A percentile compares a stretch with the other conserved stretches of the same genome.
Conservation (phyloP, 2,888 invertebrate species). For the Thelaira solivaga region DNA sequence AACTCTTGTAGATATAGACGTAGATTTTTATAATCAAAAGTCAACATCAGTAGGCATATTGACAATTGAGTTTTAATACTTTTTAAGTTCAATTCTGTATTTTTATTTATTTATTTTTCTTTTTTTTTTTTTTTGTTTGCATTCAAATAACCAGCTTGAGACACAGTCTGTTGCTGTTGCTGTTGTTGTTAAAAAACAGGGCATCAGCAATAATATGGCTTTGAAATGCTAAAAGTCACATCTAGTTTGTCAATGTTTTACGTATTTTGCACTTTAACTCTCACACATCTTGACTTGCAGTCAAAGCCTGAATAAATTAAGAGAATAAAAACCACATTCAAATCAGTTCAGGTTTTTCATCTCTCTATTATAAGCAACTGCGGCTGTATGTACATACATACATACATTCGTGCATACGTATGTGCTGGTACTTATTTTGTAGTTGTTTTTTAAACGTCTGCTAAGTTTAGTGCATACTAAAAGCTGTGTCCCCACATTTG, state of each 20-base stretch:
- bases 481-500: conserved; percentile 70
- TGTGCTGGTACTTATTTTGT: neutral
- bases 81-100: neutral
- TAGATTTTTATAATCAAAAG: neutral
- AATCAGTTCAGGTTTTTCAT: conserved; percentile 56
- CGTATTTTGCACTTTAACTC: conserved; percentile 21
- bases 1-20: neutral
- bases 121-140: neutral
- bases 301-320: conserved; percentile 19
- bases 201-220: conserved; percentile 12
- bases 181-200: conserved; percentile 5
- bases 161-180: too few relatives aligned
- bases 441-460: neutral
- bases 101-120: neutral
- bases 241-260: conserved; percentile 6
- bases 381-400: neutral
- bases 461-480: neutral
- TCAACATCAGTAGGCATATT: neutral
- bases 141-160: too few relatives aligned
- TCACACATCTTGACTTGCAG: conserved; percentile 1
- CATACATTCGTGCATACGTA: neutral
- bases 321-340: conserved; percentile 14
- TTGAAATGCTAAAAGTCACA: conserved; percentile 55
- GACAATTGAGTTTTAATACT: conserved; percentile 18
- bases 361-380: neutral